Conservation (phyloP, 2,888 invertebrate genomes). For the Stenichneumon culpator region DNA sequence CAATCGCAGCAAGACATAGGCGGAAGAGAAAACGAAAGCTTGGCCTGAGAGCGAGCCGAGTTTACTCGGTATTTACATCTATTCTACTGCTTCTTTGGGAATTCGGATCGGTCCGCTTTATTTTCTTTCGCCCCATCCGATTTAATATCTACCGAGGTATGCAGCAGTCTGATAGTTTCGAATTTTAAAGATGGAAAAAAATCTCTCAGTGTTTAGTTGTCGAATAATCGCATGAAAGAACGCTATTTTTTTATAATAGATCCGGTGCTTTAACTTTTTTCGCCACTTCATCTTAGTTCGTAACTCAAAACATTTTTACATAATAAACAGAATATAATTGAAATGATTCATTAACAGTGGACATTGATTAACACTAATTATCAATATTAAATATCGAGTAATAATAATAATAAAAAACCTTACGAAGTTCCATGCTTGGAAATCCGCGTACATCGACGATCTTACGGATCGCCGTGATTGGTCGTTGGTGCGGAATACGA, state of each 20-base stretch:
- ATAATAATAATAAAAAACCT: neutral
- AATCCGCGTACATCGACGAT: no score
- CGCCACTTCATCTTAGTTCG: neutral
- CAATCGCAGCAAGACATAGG: neutral
- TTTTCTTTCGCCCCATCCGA: neutral
- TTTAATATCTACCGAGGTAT: constrained; percentile 11
- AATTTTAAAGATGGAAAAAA: neutral
- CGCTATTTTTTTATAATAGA: neutral
- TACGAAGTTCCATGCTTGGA: neutral
- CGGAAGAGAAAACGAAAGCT: neutral
- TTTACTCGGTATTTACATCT: constrained; percentile 34
- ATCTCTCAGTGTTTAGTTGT: neutral
- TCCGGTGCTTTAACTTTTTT: neutral
- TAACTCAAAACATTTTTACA: constrained; percentile 12
- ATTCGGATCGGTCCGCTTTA: constrained; percentile 4
- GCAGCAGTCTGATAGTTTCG: neutral
- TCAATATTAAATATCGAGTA: constrained; percentile 22
- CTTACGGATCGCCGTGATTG: constrained; percentile 22
- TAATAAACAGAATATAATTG: constrained; percentile 5
- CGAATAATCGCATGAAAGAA: neutral
- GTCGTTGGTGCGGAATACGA: constrained; percentile 41
- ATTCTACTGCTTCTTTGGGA: constrained; percentile 39
- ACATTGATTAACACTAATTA: constrained; percentile 16
- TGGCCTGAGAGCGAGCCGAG: constrained; percentile 1
- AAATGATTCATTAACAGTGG: constrained; percentile 5